Base-by-base conservation (phyloP, 2,888 invertebrate species). In the Tiliacea aurago region DNA sequence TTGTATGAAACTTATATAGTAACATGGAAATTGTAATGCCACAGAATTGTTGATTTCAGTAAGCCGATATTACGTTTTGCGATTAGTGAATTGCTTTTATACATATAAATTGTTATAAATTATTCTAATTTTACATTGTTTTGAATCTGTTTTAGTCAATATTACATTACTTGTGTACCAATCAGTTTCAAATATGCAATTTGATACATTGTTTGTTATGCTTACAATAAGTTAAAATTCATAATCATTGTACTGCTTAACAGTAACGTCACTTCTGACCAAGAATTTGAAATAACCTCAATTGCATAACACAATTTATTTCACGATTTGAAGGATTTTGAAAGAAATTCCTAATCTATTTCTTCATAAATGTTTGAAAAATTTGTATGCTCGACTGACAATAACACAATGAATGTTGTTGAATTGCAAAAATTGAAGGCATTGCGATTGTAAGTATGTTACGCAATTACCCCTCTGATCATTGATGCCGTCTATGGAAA, bases 91-190 rank as follows among this genome's bases (percentile, higher is more conserved):
- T 55, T 41, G 61, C 43, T 37, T 61, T 65, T 28, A 2, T 51
- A 51, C 47, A 73, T 66, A 18, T n/a, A 45, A 66, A 66, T 51
- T 7, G 20, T 59, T 23, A 18, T 33, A 41, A 78, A 70, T 75
- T 61, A 75, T 75, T 78, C 41, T 20, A 61, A 61, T 61, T 75
- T 53, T 49, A 20, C 41, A 61, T 70, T 43, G 18, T 70, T 75
- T 47, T 33, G 41, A 51, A 62, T 73, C 37, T 56, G 49, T 65
- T 77, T 43, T 20, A 51, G 47, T 76, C 28, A 28, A 13, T 55
- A 53, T 63, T 18, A 53, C 9, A 37, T 37, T n/a, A 45, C 45
- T 72, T 45, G 11, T 20, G 5, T 15, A 53, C 9, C 47, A 55
- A 55, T n/a, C 28, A 64, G 53, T 7, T 64, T 66, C 33, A 45